A percentile compares a stretch with the other conserved stretches of the same genome.
Evolutionary conservation across 2,888 invertebrate genomes (phyloP).

Genomic region (Heliconius cydno): DNA sequence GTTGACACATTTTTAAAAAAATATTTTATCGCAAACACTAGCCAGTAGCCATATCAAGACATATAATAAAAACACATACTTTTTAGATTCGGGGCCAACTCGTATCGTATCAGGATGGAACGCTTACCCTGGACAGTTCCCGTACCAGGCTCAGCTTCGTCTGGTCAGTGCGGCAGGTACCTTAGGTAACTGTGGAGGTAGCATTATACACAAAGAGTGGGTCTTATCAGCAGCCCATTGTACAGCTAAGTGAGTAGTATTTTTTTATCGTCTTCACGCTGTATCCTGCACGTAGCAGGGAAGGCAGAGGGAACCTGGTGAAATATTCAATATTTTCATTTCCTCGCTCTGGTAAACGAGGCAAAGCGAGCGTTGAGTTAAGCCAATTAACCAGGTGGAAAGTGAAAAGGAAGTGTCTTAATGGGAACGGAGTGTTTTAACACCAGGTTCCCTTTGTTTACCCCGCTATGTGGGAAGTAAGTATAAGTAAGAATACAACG

Average conservation of each 20-base stretch:
- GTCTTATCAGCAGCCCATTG: conserved; percentile 15
- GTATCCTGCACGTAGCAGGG: too few species aligned
- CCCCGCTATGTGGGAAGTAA: neutral
- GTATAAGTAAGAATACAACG: neutral
- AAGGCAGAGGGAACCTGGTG: too few species aligned
- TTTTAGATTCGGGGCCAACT: neutral
- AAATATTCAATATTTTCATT: too few species aligned
- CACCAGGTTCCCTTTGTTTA: neutral
- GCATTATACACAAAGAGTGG: conserved; percentile 17
- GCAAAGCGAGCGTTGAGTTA: neutral
- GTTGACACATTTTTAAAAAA: too few species aligned
- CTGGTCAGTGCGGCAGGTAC: neutral
- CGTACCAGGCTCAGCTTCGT: conserved; percentile 12
- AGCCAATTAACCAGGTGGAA: neutral
- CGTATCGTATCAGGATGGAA: conserved; percentile 10
- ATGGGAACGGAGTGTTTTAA: neutral
- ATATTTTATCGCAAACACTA: too few species aligned
- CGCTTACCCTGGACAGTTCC: neutral
- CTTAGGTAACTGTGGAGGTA: conserved; percentile 2
- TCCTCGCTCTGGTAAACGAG: neutral
- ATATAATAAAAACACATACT: neutral
- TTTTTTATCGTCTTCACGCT: neutral
- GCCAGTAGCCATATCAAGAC: neutral
- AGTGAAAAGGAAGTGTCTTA: neutral
- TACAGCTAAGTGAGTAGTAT: conserved; percentile 2